phyloP scores from a whole-genome alignment of 2,113 vertebrate species.

The Fulmarus glacialis region DNA sequence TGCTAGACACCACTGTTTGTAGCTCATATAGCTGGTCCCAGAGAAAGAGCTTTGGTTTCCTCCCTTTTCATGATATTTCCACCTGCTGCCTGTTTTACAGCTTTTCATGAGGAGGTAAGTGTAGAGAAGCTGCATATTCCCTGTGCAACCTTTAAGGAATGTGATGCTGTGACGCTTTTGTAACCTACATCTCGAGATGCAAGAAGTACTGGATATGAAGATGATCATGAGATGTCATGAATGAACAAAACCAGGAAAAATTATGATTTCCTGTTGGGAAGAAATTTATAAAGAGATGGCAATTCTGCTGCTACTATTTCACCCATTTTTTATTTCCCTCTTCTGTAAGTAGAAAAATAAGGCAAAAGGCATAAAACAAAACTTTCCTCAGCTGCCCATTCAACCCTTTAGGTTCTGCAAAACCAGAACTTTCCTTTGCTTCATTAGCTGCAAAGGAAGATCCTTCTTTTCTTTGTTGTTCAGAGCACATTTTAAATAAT shows the following conservation, averaged over 20 bases:
- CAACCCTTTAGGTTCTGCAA: neutral
- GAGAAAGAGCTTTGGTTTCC: neutral
- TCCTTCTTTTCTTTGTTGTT: conserved; percentile 69
- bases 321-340: neutral
- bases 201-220: neutral
- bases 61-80: neutral
- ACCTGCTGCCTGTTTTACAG: neutral
- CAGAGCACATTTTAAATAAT: conserved; percentile 73
- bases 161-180: neutral
- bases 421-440: conserved; percentile 45
- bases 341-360: neutral
- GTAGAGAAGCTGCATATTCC: neutral
- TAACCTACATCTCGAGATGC: neutral
- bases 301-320: neutral
- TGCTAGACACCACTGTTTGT: neutral
- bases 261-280: neutral
- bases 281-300: neutral
- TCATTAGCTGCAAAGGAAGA: conserved; percentile 43
- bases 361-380: neutral
- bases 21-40: neutral
- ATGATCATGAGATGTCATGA: neutral
- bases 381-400: neutral
- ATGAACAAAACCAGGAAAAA: neutral
- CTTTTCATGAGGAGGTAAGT: neutral
- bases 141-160: neutral